Evolutionary conservation across 2,797 vertebrate genomes (phyloP).

Genomic region (Enteromius viviparus): DNA sequence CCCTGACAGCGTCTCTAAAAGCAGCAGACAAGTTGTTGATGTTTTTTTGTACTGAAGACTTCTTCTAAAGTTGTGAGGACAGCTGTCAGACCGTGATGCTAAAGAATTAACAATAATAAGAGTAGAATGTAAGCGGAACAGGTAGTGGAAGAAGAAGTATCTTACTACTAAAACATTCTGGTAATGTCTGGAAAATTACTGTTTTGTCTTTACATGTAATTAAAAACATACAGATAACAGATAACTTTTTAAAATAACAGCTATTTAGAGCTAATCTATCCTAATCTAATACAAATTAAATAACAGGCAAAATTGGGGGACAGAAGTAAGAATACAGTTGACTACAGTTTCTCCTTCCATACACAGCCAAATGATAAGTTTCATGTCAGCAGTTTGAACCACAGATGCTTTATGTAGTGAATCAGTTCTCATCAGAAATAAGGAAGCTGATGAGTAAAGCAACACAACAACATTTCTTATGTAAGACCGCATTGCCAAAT

Average conservation of each 20-base stretch:
- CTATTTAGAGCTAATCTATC: neutral
- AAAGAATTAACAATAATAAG: constrained; percentile 7
- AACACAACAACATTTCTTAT: neutral
- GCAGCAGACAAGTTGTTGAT: constrained; percentile 46
- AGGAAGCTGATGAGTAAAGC: constrained; percentile 15
- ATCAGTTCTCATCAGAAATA: constrained; percentile 30
- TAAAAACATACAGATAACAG: neutral
- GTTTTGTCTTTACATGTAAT: neutral
- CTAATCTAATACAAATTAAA: neutral
- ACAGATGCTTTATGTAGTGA: neutral
- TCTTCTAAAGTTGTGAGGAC: constrained; percentile 23
- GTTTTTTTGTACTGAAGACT: constrained; percentile 26
- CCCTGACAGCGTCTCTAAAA: constrained; percentile 58
- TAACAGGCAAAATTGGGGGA: neutral
- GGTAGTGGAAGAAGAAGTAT: constrained; percentile 14
- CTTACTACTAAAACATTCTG: constrained; percentile 4
- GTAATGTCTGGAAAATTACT: neutral
- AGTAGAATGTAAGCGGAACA: neutral
- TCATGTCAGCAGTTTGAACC: neutral
- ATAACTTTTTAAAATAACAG: neutral
- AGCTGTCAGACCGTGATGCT: constrained; percentile 16
- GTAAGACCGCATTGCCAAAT: constrained; percentile 3
- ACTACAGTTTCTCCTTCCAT: neutral
- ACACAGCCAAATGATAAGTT: neutral
- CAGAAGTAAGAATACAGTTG: neutral